A percentile compares a stretch with the other conserved stretches of the same genome.
Conservation (phyloP, 2,888 invertebrate species). For the Camponotus fellah region DNA sequence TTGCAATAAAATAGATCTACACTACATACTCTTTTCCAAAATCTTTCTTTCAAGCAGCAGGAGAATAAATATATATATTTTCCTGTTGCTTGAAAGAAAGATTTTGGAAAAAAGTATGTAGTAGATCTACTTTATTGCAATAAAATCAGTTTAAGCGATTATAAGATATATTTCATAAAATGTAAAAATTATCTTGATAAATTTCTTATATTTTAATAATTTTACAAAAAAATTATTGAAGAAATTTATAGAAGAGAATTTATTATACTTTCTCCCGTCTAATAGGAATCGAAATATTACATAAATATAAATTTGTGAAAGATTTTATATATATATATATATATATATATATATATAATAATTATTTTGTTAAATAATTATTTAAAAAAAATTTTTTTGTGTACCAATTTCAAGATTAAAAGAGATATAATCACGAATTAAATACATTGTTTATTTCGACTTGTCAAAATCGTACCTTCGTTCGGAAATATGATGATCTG, state of each 20-base stretch:
- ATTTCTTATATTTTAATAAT: not conserved
- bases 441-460: not conserved
- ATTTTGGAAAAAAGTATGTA: not conserved
- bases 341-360: not conserved
- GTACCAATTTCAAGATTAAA: not conserved
- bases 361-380: not conserved
- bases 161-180: not conserved
- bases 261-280: not conserved
- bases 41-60: not conserved
- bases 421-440: not conserved
- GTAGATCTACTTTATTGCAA: not conserved
- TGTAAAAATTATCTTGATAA: not conserved
- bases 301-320: not conserved
- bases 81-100: not conserved
- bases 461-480: slow-evolving; percentile 88
- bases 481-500: slow-evolving; percentile 94
- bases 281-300: not conserved
- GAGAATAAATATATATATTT: no score
- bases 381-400: no score
- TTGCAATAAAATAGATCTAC: not conserved
- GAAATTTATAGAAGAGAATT: not conserved
- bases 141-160: not conserved
- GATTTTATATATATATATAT: not conserved
- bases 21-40: not conserved
- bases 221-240: not conserved